These are phyloP conservation scores for Drosophila subsilvestris DNA, from an alignment of 2,888 invertebrate species.

Conservation along the genomic window DNA sequence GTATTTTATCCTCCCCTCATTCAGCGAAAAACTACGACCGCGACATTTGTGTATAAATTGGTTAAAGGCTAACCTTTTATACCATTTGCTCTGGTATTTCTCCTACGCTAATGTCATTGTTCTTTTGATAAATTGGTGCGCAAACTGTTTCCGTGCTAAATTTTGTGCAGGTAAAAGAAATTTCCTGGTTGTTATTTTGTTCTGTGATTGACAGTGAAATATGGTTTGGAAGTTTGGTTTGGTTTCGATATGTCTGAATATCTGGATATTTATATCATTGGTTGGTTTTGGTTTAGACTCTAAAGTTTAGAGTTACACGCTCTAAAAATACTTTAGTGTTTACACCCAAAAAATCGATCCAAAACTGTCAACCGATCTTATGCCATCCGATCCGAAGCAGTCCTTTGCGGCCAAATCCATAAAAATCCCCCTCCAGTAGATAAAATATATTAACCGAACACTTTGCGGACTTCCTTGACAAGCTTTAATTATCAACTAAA, in stretches of 20 bases:
- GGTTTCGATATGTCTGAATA: not conserved
- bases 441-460: conserved; percentile 41
- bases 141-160: conserved; percentile 51
- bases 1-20: conserved; percentile 16
- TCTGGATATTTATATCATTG: not conserved
- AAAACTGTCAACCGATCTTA: conserved; percentile 29
- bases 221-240: conserved; percentile 16
- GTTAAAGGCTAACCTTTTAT: conserved; percentile 64
- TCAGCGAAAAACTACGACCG: conserved; percentile 46
- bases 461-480: conserved; percentile 54
- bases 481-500: conserved; percentile 61
- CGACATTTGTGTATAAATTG: conserved; percentile 74
- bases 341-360: not conserved
- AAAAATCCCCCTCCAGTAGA: conserved; percentile 36
- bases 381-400: conserved; percentile 15
- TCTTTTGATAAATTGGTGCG: conserved; percentile 78
- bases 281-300: not conserved
- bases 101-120: conserved; percentile 51
- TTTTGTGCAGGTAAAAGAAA: conserved; percentile 16
- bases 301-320: not conserved
- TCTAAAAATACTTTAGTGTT: not conserved
- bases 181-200: conserved; percentile 28
- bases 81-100: conserved; percentile 6
- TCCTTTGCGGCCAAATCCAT: conserved; percentile 9
- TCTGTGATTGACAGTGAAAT: conserved; percentile 36